These are phyloP conservation scores for Callocephalon fimbriatum DNA, from an alignment of 2,113 vertebrate genomes.

Conservation along the genomic window DNA sequence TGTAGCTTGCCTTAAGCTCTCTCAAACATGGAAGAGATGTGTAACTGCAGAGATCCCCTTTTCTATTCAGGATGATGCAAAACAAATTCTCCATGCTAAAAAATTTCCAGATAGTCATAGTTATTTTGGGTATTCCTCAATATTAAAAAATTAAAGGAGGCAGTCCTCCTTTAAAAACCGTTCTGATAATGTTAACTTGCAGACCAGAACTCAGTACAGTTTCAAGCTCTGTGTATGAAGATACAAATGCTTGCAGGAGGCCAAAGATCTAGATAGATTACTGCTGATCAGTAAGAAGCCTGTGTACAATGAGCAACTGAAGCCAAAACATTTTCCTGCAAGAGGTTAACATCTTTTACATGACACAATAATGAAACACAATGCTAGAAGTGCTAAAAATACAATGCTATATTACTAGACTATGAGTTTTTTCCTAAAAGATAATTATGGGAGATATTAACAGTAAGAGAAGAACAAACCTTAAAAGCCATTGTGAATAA, in stretches of 20 bases:
- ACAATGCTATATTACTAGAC: neutral
- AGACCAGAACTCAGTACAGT: neutral
- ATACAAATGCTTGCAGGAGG: neutral
- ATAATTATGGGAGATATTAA: neutral
- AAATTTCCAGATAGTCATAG: neutral
- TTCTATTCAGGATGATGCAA: neutral
- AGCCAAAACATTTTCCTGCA: neutral
- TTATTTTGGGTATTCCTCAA: neutral
- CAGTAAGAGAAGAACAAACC: constrained; percentile 75
- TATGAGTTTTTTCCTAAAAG: neutral
- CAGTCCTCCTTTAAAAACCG: neutral
- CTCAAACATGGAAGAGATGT: neutral
- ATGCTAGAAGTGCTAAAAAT: neutral
- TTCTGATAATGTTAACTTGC: neutral
- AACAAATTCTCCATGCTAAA: neutral
- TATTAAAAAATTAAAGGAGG: neutral
- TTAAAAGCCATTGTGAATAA: constrained; percentile 97
- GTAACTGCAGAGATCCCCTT: neutral
- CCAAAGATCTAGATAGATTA: neutral
- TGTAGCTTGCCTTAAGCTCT: neutral
- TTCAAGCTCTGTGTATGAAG: neutral
- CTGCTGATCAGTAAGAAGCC: neutral
- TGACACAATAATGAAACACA: neutral
- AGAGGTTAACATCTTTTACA: neutral
- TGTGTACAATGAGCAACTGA: neutral